A percentile compares a stretch with the other conserved stretches of the same genome.
These are phyloP conservation scores for Ecliptopera silaceata DNA, from an alignment of 2,888 invertebrate genomes.

Conservation along the genomic window DNA sequence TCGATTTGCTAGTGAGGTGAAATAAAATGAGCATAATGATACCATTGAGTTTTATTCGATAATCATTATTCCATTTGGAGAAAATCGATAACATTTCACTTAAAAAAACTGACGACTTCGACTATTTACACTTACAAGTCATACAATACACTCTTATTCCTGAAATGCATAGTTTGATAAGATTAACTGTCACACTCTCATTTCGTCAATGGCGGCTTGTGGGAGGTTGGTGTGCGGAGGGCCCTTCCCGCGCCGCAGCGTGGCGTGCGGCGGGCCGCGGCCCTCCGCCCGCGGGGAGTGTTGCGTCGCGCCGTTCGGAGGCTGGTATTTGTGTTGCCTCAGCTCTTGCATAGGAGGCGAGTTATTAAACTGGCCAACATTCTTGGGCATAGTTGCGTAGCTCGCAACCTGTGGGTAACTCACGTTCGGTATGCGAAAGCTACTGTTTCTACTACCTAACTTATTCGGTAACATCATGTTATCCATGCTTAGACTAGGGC, in stretches of 20 bases:
- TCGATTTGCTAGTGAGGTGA: constrained; percentile 7
- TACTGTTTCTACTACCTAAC: constrained; percentile 80
- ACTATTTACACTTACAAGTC: constrained; percentile 60
- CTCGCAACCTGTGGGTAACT: constrained; percentile 73
- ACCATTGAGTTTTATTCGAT: constrained; percentile 70
- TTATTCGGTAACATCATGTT: constrained; percentile 77
- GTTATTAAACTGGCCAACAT: constrained; percentile 80
- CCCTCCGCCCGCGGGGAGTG: constrained; percentile 60
- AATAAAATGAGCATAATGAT: constrained; percentile 47
- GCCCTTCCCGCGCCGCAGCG: constrained; percentile 67
- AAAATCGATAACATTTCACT: constrained; percentile 71
- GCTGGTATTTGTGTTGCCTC: constrained; percentile 83
- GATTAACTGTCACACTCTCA: constrained; percentile 91
- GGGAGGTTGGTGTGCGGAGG: constrained; percentile 85
- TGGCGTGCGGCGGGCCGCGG: constrained; percentile 68
- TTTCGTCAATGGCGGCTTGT: constrained; percentile 93
- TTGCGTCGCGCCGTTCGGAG: constrained; percentile 83
- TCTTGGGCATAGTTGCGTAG: constrained; percentile 84
- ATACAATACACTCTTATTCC: constrained; percentile 57
- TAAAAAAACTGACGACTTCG: constrained; percentile 53
- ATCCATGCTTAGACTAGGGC: constrained; percentile 84
- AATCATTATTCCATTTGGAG: constrained; percentile 63
- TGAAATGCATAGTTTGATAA: constrained; percentile 59
- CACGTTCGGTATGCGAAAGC: constrained; percentile 73
- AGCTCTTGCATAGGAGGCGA: constrained; percentile 77